A percentile compares a stretch with the other conserved stretches of the same genome.
Evolutionary conservation across 2,797 vertebrate species (phyloP).

Genomic region (Chaunax sp.): DNA sequence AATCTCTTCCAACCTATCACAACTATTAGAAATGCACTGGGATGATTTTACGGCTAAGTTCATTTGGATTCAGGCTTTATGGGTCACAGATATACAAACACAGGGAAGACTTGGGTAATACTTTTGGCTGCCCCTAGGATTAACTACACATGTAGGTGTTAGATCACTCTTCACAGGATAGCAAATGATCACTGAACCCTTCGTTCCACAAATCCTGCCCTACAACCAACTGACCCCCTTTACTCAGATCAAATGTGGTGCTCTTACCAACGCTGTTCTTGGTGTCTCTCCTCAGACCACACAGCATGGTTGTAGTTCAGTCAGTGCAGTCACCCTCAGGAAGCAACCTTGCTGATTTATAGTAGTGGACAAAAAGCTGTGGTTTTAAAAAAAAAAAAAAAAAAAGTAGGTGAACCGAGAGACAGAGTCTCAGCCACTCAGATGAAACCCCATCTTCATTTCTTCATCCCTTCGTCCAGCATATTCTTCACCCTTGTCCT

Average conservation of each 20-base stretch:
- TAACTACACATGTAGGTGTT: constrained; percentile 11
- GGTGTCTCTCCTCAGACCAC: constrained; percentile 84
- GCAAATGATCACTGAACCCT: constrained; percentile 2
- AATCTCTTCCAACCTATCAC: constrained; percentile 24
- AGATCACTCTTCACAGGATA: constrained; percentile 14
- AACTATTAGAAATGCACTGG: constrained; percentile 3
- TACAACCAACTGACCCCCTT: constrained; percentile 16
- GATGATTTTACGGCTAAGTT: background rate
- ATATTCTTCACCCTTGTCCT: constrained; percentile 40
- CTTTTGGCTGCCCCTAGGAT: background rate
- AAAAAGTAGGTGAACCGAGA: constrained; percentile 23
- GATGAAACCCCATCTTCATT: constrained; percentile 42
- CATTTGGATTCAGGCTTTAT: background rate
- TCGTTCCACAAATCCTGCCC: constrained; percentile 13
- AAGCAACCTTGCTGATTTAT: constrained; percentile 63
- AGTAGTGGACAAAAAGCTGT: constrained; percentile 40
- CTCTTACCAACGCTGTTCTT: constrained; percentile 83
- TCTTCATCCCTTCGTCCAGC: constrained; percentile 44
- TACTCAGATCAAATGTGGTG: constrained; percentile 39
- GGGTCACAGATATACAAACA: background rate
- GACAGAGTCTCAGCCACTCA: constrained; percentile 55
- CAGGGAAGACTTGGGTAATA: background rate
- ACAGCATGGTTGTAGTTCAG: constrained; percentile 81
- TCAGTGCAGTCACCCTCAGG: constrained; percentile 58
- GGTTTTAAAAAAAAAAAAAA: constrained; percentile 46